Percentiles rank a stretch among this genome's conserved stretches.
These are phyloP conservation scores for Ivindomyrus marchei DNA, from an alignment of 2,113 vertebrate genomes.

Conservation along the genomic window DNA sequence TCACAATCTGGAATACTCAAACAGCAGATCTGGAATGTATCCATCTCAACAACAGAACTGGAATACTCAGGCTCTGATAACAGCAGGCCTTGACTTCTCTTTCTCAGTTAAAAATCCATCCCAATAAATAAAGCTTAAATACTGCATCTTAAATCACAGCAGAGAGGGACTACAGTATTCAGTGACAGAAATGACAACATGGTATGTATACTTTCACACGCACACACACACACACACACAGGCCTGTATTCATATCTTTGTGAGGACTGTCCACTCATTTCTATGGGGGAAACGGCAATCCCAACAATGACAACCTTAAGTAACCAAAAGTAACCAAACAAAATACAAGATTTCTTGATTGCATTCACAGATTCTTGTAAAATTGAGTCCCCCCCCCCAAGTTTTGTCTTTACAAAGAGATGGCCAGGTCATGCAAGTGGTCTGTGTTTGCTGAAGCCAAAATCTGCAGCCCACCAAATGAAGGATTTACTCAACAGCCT, in stretches of 20 bases:
- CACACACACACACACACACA: no score
- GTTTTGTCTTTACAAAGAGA: neutral
- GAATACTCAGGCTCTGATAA: neutral
- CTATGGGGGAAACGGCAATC: neutral
- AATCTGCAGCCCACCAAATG: neutral
- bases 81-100: neutral
- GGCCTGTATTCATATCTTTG: neutral
- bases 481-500: neutral
- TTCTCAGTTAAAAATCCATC: neutral
- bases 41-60: neutral
- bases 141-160: neutral
- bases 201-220: no score
- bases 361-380: no score
- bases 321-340: neutral
- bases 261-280: neutral
- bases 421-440: neutral
- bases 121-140: neutral
- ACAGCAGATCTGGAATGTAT: neutral
- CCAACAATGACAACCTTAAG: neutral
- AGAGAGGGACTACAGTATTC: neutral
- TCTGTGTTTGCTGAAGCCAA: neutral
- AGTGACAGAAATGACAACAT: neutral
- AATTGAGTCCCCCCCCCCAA: no score
- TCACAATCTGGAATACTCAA: neutral
- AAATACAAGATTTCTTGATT: neutral